Evolutionary conservation across 1,140 invertebrate species (phyloP).

Genomic region (Bombyx mori): DNA sequence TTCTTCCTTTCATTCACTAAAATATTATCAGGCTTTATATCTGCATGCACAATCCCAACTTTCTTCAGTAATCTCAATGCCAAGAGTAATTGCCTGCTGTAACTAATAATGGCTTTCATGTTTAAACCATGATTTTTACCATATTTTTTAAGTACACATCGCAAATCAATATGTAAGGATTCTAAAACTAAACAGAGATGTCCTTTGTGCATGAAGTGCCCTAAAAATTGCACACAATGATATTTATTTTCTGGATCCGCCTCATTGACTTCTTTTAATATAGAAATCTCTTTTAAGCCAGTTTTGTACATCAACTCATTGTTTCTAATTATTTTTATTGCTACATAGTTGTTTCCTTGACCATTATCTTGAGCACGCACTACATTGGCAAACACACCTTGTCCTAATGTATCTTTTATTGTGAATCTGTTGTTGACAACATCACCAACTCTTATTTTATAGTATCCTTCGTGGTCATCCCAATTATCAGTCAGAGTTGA

Average conservation of each 20-base stretch:
- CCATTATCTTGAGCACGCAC: slow-evolving; percentile 91
- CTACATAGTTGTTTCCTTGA: slow-evolving; percentile 89
- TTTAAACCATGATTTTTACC: slow-evolving; percentile 97
- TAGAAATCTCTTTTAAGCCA: slow-evolving; percentile 95
- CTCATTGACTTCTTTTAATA: slow-evolving; percentile 94
- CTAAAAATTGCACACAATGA: slow-evolving; percentile 92
- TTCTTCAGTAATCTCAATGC: slow-evolving; percentile 95
- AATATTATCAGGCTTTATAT: slow-evolving; percentile 99
- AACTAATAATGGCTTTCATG: slow-evolving; percentile 98
- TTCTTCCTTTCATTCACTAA: slow-evolving; percentile 98
- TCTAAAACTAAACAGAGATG: slow-evolving; percentile 99
- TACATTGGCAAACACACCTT: slow-evolving; percentile 99
- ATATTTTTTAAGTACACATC: slow-evolving; percentile 96
- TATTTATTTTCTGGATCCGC: slow-evolving; percentile 97
- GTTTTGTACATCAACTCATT: slow-evolving; percentile 99
- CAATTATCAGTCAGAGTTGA: slow-evolving; percentile 95
- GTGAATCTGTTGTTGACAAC: slow-evolving; percentile 89
- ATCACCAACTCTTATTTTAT: slow-evolving; percentile 95
- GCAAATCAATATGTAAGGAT: slow-evolving; percentile 92
- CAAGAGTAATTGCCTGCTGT: slow-evolving; percentile 95
- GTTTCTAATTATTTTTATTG: slow-evolving; percentile 99
- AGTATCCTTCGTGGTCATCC: slow-evolving; percentile 99
- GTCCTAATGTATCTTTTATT: slow-evolving; percentile 97
- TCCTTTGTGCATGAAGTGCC: slow-evolving; percentile 93
- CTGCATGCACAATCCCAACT: slow-evolving; percentile 96